Base-by-base conservation (phyloP, 2,113 vertebrate species). In the Puntigrus tetrazona region DNA sequence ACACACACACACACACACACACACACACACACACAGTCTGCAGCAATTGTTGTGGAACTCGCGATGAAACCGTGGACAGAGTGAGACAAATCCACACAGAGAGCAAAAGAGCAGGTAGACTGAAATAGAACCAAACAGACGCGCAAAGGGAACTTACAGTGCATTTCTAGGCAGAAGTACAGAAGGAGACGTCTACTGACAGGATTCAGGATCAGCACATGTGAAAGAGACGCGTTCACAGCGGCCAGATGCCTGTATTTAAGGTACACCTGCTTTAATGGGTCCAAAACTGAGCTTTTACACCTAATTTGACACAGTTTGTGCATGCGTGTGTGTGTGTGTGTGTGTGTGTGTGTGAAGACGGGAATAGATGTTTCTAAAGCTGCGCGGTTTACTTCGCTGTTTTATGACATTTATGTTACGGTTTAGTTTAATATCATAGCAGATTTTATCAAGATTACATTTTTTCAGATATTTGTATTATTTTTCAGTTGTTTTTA, bases 241-340 rank as follows among this genome's bases (percentile, higher is more conserved):
- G 82, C 73, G 13, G 70, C 31, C 86, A 78, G 50, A 87, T 87
- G 86, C 86, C 79, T 65, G 67, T 85, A 65, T 85, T 84, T 63
- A 85, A 87, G 86, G 86, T 87, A 87, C 78, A 85, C 75, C 63
- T 85, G 63, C 83, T 73, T 73, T n/a, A 55, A 50, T 50, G 57
- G 73, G 78, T 76, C 65, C 16, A 65, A 5, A 52, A 29, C 6
- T 20, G 50, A 52, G 18, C 50, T 22, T 59, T 31, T 38, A 67
- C 18, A 22, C 25, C 27, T 65, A 1, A 59, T 81, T 14, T 50
- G 78, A 80, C 29, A 52, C 41, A 29, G 85, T 65, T 27, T 84
- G 20, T 84, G 75, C n/a, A n/a, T n/a, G n/a, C n/a, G n/a, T n/a
- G n/a, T n/a, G n/a, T n/a, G n/a, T 61, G 45, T 43, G 4, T 73